Base-by-base conservation (phyloP, 2,888 invertebrate species). In the Lacanobia oleracea region DNA sequence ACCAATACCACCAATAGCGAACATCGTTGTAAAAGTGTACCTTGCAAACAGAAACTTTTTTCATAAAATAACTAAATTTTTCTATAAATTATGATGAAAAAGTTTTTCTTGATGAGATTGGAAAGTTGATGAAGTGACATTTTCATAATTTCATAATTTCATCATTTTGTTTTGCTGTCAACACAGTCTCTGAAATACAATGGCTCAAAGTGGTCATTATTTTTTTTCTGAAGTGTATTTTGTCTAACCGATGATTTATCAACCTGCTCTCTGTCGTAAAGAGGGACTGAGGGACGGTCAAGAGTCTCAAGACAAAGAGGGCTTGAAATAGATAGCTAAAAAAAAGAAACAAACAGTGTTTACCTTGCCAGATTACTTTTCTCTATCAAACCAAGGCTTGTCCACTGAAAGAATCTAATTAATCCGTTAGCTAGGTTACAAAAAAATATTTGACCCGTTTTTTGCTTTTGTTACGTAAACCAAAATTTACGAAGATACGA, bases 311-410 rank as follows among this genome's bases (percentile, higher is more conserved):
- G 23, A 4, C 6, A 6, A 14, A 40, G 57, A 53, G 45, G n/a
- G 16, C 72, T 72, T 23, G 12, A 69, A 71, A 56, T 48, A 40
- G 1, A 56, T 56, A 40, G 3, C 18, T 67, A 51, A 37, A 50
- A 6, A n/a, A n/a, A 33, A 33, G 33, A 33, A 40, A 59, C 14
- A 59, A 40, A 40, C n/a, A 1, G 10, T 57, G 7, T 40, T 59
- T 21, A 14, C 7, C 10, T 40, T 14, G 14, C 40, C 7, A 14
- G 14, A 23, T 53, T 53, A 12, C 4, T 51, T 21, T 21, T 12
- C 5, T 48, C 48, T 0, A 48, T 48, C 27, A 2, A 33, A 33
- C 6, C 6, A 33, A 33, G 33, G 33, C 33, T 3, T 5, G 4
- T 33, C 33, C 6, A 33, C 33, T n/a, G n/a, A n/a, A n/a, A n/a